A percentile compares a stretch with the other conserved stretches of the same genome.
phyloP scores from a whole-genome alignment of 2,797 vertebrate genomes.

The Odontamblyopus lacepedii region DNA sequence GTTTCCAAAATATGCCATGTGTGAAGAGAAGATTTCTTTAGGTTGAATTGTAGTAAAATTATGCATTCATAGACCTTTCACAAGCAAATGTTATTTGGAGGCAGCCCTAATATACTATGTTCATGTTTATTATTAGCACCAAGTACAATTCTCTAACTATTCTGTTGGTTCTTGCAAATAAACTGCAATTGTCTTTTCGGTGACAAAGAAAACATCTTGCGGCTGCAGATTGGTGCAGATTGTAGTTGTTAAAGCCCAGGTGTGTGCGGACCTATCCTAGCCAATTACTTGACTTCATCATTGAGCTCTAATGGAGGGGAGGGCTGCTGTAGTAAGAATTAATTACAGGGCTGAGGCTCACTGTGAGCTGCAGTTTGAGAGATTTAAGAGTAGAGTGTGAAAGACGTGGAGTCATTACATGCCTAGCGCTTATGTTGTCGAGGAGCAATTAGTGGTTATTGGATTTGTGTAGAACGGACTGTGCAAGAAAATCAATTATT shows the following conservation, averaged over 20 bases:
- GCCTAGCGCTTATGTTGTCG: conserved; percentile 48
- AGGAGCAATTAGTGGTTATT: conserved; percentile 64
- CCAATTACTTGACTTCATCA: conserved; percentile 62
- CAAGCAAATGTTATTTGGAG: not conserved
- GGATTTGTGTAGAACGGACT: conserved; percentile 52
- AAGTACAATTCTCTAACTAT: not conserved
- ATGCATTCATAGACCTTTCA: no score
- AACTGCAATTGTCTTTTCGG: conserved; percentile 20
- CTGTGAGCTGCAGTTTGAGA: conserved; percentile 33
- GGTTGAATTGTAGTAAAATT: no score
- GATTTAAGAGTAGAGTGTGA: conserved; percentile 35
- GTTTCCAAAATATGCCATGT: not conserved
- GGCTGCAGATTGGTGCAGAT: conserved; percentile 35
- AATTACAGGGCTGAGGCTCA: conserved; percentile 36
- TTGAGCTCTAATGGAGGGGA: conserved; percentile 45
- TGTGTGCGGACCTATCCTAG: conserved; percentile 46
- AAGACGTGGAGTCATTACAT: conserved; percentile 50
- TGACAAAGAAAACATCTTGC: conserved; percentile 35
- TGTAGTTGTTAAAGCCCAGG: conserved; percentile 54
- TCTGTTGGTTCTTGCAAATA: not conserved
- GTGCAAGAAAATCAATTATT: conserved; percentile 55
- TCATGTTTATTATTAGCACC: no score
- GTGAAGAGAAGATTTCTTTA: not conserved
- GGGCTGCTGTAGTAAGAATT: conserved; percentile 32
- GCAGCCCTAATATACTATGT: not conserved